phyloP scores from a whole-genome alignment of 2,888 invertebrate species.

The Troglohyphantes excavatus region DNA sequence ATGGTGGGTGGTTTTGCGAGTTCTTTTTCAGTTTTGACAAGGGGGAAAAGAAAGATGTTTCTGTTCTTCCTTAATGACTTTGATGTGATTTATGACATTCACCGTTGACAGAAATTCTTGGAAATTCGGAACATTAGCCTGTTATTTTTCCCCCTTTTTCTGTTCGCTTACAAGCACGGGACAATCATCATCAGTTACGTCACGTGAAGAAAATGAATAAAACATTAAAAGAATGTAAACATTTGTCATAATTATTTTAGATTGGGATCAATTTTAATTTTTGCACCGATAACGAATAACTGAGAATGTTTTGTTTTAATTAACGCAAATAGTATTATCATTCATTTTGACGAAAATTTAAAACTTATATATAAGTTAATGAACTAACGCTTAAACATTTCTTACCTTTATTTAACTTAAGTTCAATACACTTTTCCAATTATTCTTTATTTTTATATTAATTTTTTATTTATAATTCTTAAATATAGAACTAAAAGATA shows the following conservation, averaged over 20 bases:
- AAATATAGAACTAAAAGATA: too few species aligned
- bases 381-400: too few species aligned
- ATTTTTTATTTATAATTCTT: too few species aligned
- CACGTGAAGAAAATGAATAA: slow-evolving; percentile 18
- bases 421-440: too few species aligned
- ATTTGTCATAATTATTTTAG: slow-evolving; percentile 20
- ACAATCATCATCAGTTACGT: slow-evolving; percentile 51
- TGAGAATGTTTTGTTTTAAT: too few species aligned
- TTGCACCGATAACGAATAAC: background rate
- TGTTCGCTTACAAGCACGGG: slow-evolving; percentile 33
- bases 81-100: slow-evolving; percentile 56
- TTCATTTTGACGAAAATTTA: too few species aligned
- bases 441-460: too few species aligned
- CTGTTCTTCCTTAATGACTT: slow-evolving; percentile 59
- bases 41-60: slow-evolving; percentile 61
- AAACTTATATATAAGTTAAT: too few species aligned
- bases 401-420: too few species aligned
- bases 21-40: slow-evolving; percentile 45
- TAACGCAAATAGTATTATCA: too few species aligned
- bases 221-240: slow-evolving; percentile 7
- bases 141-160: background rate
- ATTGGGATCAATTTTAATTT: slow-evolving; percentile 15
- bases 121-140: slow-evolving; percentile 63
- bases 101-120: slow-evolving; percentile 54
- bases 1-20: slow-evolving; percentile 12